A percentile compares a stretch with the other conserved stretches of the same genome.
Evolutionary conservation across 2,888 invertebrate genomes (phyloP).

Genomic region (Oscheius sp.): DNA sequence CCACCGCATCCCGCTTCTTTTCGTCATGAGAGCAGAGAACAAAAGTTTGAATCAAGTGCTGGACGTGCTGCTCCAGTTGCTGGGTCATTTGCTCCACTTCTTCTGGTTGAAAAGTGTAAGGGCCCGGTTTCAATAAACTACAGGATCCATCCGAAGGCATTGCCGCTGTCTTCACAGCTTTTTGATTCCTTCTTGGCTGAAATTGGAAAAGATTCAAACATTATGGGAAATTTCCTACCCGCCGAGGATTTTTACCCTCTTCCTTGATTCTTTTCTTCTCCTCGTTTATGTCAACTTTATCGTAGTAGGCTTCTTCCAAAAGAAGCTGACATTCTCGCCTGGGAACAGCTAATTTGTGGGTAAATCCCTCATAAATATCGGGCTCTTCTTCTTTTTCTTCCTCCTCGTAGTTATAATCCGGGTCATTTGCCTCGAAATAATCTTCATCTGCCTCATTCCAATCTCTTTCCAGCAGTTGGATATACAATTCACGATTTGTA

Average conservation of each 20-base stretch:
- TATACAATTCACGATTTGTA: background rate
- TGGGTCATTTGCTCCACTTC: conserved; percentile 16
- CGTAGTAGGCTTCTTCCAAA: background rate
- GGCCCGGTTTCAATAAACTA: background rate
- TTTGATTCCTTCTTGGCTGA: conserved; percentile 14
- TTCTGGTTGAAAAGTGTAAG: background rate
- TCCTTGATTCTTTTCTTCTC: conserved; percentile 11
- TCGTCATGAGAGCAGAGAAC: conserved; percentile 4
- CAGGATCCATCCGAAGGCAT: conserved; percentile 1
- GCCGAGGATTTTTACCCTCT: background rate
- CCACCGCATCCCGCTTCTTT: background rate
- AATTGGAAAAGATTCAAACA: background rate
- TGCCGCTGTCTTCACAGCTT: background rate
- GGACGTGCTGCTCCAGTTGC: conserved; percentile 34
- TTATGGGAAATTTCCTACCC: too few species aligned
- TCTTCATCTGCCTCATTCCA: background rate
- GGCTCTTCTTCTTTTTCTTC: conserved; percentile 9
- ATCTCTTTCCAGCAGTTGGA: background rate
- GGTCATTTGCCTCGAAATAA: background rate
- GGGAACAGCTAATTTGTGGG: conserved; percentile 1
- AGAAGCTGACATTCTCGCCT: background rate
- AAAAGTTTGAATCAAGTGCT: conserved; percentile 7
- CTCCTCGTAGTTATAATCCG: conserved; percentile 15
- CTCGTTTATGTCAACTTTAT: background rate
- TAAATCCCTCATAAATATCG: conserved; percentile 8